phyloP scores from a whole-genome alignment of 1,140 invertebrate species.

The Piezodorus guildinii region DNA sequence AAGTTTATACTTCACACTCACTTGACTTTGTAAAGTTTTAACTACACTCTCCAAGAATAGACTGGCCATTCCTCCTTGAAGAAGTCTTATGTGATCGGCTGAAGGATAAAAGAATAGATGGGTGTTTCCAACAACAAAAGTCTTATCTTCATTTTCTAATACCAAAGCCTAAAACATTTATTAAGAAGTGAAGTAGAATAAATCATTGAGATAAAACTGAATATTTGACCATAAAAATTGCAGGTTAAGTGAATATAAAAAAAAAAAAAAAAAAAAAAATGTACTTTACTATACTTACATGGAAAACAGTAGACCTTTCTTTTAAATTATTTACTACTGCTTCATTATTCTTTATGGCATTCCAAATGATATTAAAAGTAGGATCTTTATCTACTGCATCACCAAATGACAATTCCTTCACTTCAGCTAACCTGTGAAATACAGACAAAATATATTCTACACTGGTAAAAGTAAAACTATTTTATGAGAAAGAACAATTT shows the following conservation, averaged over 20 bases:
- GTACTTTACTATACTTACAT: slow-evolving; percentile 10
- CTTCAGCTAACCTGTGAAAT: neutral
- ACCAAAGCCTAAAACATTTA: slow-evolving; percentile 39
- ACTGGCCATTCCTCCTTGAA: slow-evolving; percentile 56
- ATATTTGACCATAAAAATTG: no score
- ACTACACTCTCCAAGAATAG: slow-evolving; percentile 44
- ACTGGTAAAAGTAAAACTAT: no score
- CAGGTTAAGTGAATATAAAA: no score
- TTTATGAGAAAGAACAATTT: no score
- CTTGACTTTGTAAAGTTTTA: slow-evolving; percentile 34
- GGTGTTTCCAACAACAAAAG: slow-evolving; percentile 70
- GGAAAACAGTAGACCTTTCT: slow-evolving; percentile 12
- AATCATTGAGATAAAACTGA: no score
- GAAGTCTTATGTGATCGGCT: slow-evolving; percentile 72
- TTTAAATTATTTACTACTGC: slow-evolving; percentile 36
- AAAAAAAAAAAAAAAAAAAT: no score
- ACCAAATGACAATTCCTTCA: neutral
- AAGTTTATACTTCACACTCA: no score
- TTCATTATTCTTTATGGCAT: slow-evolving; percentile 45
- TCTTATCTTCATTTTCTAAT: slow-evolving; percentile 45
- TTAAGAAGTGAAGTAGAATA: no score
- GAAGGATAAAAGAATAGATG: slow-evolving; percentile 87
- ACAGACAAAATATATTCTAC: no score
- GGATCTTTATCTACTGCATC: slow-evolving; percentile 36
- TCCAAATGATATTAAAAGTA: slow-evolving; percentile 45